Evolutionary conservation across 2,888 invertebrate genomes (phyloP), one percentile per base, ranked within the genome.

Genomic region (Lasius platythorax): DNA sequence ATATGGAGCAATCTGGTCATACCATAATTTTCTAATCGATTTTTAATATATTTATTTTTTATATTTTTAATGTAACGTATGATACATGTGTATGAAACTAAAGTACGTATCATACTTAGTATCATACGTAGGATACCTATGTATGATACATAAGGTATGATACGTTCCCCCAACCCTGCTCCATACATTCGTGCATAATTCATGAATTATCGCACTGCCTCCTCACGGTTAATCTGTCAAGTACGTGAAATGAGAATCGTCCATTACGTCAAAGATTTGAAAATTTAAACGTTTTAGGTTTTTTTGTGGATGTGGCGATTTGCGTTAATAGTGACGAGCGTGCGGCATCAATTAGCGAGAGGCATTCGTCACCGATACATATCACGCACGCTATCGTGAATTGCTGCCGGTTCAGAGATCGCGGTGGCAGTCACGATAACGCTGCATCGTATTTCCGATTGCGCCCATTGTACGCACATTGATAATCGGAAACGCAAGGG

Each of bases 261-360:
- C 79, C 86, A 87, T 85, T 78, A 82, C 84, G 46, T 82, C 73
- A 81, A 86, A 70, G 86, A 91, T 91, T 91, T 89, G 91, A 91
- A 91, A 91, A 90, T 91, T 91, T 83, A 84, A 91, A 91, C 89
- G 87, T 79, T 58, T 70, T 56, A 81, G 84, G 76, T 68, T 83
- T 83, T 37, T 87, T 82, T 76, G 83, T 79, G 75, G 83, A 66
- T 85, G 61, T 53, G 63, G 68, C 78, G 82, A 84, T 74, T 85
- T 85, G 87, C 82, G 87, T 85, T 87, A 84, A 84, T 82, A 86
- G 85, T 76, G 84, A 82, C 86, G 72, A 50, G 61, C 33, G 63
- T 46, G 75, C 30, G 75, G 33, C 9, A 43, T 12, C 58, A 33
- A 79, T 46, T 33, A 58, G 28, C 72, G 37, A 53, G 37, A 23